A percentile compares a stretch with the other conserved stretches of the same genome.
Evolutionary conservation across 2,797 vertebrate genomes (phyloP).

Genomic region (Setipinna tenuifilis): DNA sequence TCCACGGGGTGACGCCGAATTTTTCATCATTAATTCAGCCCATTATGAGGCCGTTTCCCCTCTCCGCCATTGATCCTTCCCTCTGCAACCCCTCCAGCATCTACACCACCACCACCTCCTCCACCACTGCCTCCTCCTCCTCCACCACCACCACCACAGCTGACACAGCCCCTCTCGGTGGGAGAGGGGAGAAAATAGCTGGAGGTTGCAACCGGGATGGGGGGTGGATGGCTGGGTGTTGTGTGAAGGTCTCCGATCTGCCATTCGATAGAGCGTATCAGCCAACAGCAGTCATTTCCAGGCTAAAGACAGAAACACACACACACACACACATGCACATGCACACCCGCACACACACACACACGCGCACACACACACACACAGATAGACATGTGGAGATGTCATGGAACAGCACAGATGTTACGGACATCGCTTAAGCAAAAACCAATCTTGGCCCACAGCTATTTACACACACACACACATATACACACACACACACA

Average conservation of each 20-base stretch:
- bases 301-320: background rate
- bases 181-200: constrained; percentile 57
- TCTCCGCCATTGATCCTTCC: constrained; percentile 84
- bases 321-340: background rate
- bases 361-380: background rate
- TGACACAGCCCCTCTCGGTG: constrained; percentile 81
- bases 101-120: constrained; percentile 70
- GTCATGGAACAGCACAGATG: background rate
- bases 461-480: background rate
- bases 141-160: constrained; percentile 71
- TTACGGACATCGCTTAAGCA: background rate
- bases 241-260: constrained; percentile 78
- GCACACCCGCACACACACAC: background rate
- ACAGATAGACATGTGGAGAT: background rate
- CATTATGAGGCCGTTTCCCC: constrained; percentile 90
- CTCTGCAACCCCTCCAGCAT: constrained; percentile 60
- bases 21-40: constrained; percentile 98
- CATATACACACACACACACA: too few relatives aligned
- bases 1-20: constrained; percentile 87
- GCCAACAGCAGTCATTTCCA: constrained; percentile 12
- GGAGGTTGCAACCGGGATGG: constrained; percentile 59
- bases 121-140: constrained; percentile 67
- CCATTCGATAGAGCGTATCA: constrained; percentile 52
- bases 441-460: background rate
- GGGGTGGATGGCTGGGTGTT: constrained; percentile 56